A percentile compares a stretch with the other conserved stretches of the same genome.
Conservation (phyloP, 2,797 vertebrate species). For the Mus spretus region DNA sequence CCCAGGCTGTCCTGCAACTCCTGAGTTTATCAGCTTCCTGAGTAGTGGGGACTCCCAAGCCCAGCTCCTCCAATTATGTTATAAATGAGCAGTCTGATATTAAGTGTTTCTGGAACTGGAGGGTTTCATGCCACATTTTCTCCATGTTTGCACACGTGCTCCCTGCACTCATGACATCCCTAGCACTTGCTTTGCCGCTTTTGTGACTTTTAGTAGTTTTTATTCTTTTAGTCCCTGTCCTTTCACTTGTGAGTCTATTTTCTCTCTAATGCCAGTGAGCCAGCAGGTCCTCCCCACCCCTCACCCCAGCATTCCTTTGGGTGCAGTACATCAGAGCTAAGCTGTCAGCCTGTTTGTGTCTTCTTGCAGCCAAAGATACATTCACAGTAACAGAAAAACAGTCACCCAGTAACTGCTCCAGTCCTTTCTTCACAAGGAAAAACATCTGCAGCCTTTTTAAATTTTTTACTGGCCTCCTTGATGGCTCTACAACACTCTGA, state of each 20-base stretch:
- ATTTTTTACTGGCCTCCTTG: constrained; percentile 71
- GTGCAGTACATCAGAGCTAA: constrained; percentile 45
- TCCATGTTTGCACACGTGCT: constrained; percentile 1
- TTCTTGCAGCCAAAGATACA: constrained; percentile 63
- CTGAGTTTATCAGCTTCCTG: background rate
- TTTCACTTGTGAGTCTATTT: constrained; percentile 19
- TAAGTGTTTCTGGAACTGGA: constrained; percentile 24
- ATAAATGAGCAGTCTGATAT: constrained; percentile 41
- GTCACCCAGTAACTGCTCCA: constrained; percentile 64
- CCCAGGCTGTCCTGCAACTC: background rate
- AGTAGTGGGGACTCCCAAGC: background rate
- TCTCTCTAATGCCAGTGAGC: constrained; percentile 27
- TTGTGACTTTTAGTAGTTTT: constrained; percentile 41
- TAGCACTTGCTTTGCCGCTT: constrained; percentile 2
- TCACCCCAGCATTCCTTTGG: background rate
- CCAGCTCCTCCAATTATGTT: constrained; percentile 47
- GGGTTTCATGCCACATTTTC: background rate
- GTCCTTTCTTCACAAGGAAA: constrained; percentile 68
- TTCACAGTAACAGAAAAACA: constrained; percentile 69
- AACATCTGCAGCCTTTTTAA: constrained; percentile 77
- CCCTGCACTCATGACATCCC: background rate
- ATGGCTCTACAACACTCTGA: constrained; percentile 54
- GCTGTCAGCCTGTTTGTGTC: constrained; percentile 55
- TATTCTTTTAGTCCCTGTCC: background rate
- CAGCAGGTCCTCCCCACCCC: background rate